Conservation (phyloP, 1,140 invertebrate genomes). For the Hycleus phaleratus region DNA sequence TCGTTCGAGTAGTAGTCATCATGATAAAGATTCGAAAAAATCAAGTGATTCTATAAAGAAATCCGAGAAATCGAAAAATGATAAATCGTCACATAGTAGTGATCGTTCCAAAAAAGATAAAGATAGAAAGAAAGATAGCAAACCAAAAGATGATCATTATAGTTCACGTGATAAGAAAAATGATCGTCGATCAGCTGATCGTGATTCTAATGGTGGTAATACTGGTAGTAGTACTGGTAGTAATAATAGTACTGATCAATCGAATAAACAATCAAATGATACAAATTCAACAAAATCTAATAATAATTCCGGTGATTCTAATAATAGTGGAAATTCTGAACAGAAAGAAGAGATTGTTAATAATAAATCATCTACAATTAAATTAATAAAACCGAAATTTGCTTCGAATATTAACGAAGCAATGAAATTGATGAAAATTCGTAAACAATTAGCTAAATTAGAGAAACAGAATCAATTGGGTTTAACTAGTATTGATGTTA, state of each 20-base stretch:
- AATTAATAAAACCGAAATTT: constrained; percentile 51
- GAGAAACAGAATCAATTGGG: constrained; percentile 45
- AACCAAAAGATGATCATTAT: constrained; percentile 47
- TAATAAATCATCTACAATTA: constrained; percentile 11
- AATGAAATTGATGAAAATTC: constrained; percentile 53
- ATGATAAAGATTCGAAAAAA: constrained; percentile 15
- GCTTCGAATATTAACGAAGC: constrained; percentile 53
- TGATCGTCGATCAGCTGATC: constrained; percentile 47
- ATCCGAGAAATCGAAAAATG: constrained; percentile 31
- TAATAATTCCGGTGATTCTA: constrained; percentile 34
- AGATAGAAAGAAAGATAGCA: constrained; percentile 19
- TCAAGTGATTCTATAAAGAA: constrained; percentile 17
- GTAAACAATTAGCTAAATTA: constrained; percentile 52
- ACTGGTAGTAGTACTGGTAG: constrained; percentile 8
- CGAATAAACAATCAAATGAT: constrained; percentile 14
- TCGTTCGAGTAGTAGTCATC: constrained; percentile 33
- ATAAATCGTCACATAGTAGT: constrained; percentile 29
- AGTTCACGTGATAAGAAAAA: constrained; percentile 45
- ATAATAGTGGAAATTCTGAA: constrained; percentile 3
- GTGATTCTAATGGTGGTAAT: constrained; percentile 51
- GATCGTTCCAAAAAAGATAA: constrained; percentile 23
- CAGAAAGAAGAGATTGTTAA: not conserved
- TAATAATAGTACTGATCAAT: not conserved
- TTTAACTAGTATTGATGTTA: constrained; percentile 12
- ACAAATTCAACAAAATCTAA: constrained; percentile 18